Percentiles rank a stretch among this genome's conserved stretches.
Conservation (phyloP, 2,113 vertebrate genomes). For the Protomyctophum bolini region DNA sequence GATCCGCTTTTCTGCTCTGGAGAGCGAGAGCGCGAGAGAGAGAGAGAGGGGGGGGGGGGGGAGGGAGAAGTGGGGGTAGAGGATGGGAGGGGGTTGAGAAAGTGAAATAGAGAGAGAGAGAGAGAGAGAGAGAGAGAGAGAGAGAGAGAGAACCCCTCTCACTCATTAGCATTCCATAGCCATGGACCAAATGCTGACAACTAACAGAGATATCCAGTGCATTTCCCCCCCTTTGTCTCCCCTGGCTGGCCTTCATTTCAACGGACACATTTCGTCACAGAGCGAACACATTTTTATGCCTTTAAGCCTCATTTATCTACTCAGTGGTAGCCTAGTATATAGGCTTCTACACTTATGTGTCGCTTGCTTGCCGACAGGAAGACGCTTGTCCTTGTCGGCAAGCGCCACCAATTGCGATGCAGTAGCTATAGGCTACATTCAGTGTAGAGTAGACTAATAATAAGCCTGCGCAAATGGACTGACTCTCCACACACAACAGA, state of each 20-base stretch:
- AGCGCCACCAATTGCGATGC: too few species aligned
- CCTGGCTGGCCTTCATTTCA: slow-evolving; percentile 75
- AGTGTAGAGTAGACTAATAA: too few species aligned
- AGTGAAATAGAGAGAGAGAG: slow-evolving; percentile 38
- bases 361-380: too few species aligned
- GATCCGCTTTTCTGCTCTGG: slow-evolving; percentile 78
- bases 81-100: slow-evolving; percentile 33
- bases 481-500: slow-evolving; percentile 53
- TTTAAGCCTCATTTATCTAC: slow-evolving; percentile 15
- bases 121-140: slow-evolving; percentile 47
- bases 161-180: slow-evolving; percentile 92
- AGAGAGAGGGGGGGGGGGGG: slow-evolving; percentile 4
- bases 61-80: slow-evolving; percentile 5
- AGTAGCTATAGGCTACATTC: too few species aligned
- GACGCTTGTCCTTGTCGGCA: too few species aligned
- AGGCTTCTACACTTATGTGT: too few species aligned
- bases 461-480: slow-evolving; percentile 50
- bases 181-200: slow-evolving; percentile 89
- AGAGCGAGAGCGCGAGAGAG: slow-evolving; percentile 60
- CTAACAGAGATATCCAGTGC: slow-evolving; percentile 94
- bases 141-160: slow-evolving; percentile 52
- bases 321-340: too few species aligned
- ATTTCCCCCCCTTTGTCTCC: slow-evolving; percentile 84
- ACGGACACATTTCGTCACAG: slow-evolving; percentile 77
- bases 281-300: slow-evolving; percentile 70